Evolutionary conservation across 2,797 vertebrate genomes (phyloP), one percentile per base, ranked within the genome.

Genomic region (Mus caroli): DNA sequence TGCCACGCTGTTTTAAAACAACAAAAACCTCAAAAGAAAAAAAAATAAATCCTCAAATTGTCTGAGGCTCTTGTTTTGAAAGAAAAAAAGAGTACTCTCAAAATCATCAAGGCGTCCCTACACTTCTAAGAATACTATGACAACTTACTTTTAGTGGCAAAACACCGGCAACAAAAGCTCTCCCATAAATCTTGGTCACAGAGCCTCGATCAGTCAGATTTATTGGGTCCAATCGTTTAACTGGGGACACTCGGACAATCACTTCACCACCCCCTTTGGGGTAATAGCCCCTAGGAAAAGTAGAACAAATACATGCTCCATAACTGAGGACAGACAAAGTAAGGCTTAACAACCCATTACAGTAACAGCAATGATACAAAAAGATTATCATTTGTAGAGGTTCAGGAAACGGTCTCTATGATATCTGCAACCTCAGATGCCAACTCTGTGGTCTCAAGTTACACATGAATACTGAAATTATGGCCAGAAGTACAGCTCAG

Each of bases 201-300:
- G 98, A 99, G 94, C 99, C 99, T 98, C 99, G 98, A 88, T 99
- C 99, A 1, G 97, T 99, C 98, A 99, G 98, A 96, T 98, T 98
- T 96, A 99, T 96, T 3, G 99, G 99, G 85, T 95, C 99, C 97
- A 99, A 96, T 91, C 99, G 99, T 96, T 99, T 99, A 91, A 99
- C 98, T 0, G 99, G 99, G n/a, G 99, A 99, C 91, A 99, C 99
- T n/a, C 96, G 99, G 89, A 99, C 97, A 78, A 98, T 60, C 91
- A 99, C 99, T 98, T 99, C 99, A 19, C 99, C 99, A 0, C 99
- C 99, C 14, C 99, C 99, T 96, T 99, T 99, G 64, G 99, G 99
- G 96, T 99, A 99, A 98, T 99, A 99, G 37, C 99, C 99, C 97
- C 99, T 99, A 34, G 90, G 60, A 92, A 97, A 87, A 98, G 95